A percentile compares a stretch with the other conserved stretches of the same genome.
Conservation (phyloP, 2,797 vertebrate genomes). For the Uromys caudimaculatus region DNA sequence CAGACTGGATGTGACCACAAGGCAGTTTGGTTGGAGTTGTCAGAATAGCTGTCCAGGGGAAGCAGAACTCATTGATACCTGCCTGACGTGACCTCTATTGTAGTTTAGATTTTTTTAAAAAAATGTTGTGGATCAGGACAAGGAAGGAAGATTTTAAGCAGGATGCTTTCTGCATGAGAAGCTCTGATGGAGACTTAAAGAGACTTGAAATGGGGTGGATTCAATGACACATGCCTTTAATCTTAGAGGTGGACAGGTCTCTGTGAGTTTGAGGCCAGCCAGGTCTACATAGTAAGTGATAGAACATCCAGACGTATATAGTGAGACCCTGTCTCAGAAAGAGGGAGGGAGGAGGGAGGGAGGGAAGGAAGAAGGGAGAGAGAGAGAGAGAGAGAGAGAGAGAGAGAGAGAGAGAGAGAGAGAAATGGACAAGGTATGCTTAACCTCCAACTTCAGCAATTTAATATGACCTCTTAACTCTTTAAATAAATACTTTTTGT, state of each 20-base stretch:
- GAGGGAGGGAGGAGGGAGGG: too few species aligned
- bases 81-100: not conserved
- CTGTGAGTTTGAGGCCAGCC: not conserved
- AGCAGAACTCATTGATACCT: not conserved
- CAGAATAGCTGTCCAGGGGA: not conserved
- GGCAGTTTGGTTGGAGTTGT: not conserved
- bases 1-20: not conserved
- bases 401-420: too few species aligned
- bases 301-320: too few species aligned
- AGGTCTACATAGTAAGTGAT: not conserved
- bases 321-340: not conserved
- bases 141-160: not conserved
- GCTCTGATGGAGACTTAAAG: not conserved
- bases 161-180: not conserved
- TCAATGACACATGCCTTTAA: not conserved
- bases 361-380: fast-evolving
- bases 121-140: not conserved
- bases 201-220: not conserved
- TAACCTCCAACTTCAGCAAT: not conserved
- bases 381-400: not conserved
- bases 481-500: not conserved
- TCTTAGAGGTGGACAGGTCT: not conserved
- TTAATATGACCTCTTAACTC: not conserved
- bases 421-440: fast-evolving
- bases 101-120: not conserved